phyloP scores from a whole-genome alignment of 1,140 invertebrate genomes.

The Dreissena polymorpha region DNA sequence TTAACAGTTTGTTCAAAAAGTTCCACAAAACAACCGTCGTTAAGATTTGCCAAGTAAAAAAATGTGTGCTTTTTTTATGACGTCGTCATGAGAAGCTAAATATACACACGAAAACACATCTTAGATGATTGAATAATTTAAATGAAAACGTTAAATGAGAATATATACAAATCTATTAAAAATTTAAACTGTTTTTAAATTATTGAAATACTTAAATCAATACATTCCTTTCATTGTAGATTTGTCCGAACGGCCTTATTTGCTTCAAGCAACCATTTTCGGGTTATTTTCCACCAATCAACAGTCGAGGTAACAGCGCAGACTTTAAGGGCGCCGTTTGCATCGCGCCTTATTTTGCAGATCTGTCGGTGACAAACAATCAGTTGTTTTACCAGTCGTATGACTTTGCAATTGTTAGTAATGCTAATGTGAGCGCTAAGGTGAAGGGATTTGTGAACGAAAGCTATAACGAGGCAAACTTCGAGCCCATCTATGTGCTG shows the following conservation, averaged over 20 bases:
- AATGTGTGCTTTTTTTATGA: too few relatives aligned
- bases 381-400: slow-evolving; percentile 1
- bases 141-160: not conserved
- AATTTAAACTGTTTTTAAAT: too few relatives aligned
- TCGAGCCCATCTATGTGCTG: too few relatives aligned
- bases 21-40: too few relatives aligned
- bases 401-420: not conserved
- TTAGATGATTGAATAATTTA: too few relatives aligned
- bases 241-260: slow-evolving; percentile 29
- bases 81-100: too few relatives aligned
- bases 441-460: slow-evolving; percentile 11
- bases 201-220: too few relatives aligned
- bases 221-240: too few relatives aligned
- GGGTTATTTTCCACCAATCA: slow-evolving; percentile 10
- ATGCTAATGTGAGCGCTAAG: not conserved
- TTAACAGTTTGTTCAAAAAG: too few relatives aligned
- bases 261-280: slow-evolving; percentile 28
- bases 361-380: not conserved
- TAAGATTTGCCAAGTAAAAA: too few relatives aligned
- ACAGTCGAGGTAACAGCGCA: too few relatives aligned
- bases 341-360: slow-evolving; percentile 31
- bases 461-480: slow-evolving; percentile 9
- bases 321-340: slow-evolving; percentile 20
- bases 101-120: too few relatives aligned
- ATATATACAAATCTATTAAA: not conserved